Conservation (phyloP, 2,113 vertebrate genomes). For the pig (Sus scrofa) region T2T-Sscrofa CM000824.6:42353501-42354000, state of each 20-base stretch:
- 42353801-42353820: neutral
- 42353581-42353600: neutral
- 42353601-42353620: neutral
- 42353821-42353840: neutral
- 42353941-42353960: neutral
- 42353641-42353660: neutral
- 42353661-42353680: neutral
- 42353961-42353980: neutral
- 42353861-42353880: neutral
- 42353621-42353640: neutral
- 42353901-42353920: neutral
- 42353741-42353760: neutral
- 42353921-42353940: neutral
- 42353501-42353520: neutral
- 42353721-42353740: neutral
- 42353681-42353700: neutral
- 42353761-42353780: neutral
- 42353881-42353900: neutral
- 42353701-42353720: neutral
- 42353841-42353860: neutral
- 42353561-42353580: neutral
- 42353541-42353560: neutral
- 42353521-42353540: neutral
- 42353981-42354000: no score
- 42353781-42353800: neutral